A percentile compares a stretch with the other conserved stretches of the same genome.
Conservation (phyloP, 2,797 vertebrate species). For the Anas bahamensis region DNA sequence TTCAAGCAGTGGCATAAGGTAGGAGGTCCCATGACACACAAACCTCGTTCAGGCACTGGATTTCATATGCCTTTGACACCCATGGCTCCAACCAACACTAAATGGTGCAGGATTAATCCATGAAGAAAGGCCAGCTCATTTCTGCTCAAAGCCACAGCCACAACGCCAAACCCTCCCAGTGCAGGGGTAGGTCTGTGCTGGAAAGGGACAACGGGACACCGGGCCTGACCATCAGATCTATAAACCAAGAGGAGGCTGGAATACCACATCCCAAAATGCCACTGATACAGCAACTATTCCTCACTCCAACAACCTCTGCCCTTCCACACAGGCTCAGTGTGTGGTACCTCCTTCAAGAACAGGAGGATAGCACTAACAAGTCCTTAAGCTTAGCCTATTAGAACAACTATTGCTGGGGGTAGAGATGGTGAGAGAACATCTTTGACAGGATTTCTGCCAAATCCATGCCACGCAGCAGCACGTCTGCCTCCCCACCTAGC, state of each 20-base stretch:
- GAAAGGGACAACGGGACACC: not conserved
- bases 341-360: slow-evolving; percentile 5
- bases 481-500: slow-evolving; percentile 7
- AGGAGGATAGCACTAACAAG: not conserved
- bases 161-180: not conserved
- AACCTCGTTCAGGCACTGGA: not conserved
- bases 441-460: not conserved
- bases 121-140: not conserved
- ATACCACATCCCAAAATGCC: not conserved
- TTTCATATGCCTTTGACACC: not conserved
- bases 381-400: not conserved
- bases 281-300: not conserved
- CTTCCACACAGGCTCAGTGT: not conserved
- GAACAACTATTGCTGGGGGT: not conserved
- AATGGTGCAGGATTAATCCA: not conserved
- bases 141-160: not conserved
- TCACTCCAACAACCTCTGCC: not conserved
- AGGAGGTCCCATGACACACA: not conserved
- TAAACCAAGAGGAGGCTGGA: not conserved
- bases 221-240: not conserved
- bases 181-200: not conserved
- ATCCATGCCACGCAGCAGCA: not conserved
- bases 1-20: not conserved
- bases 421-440: not conserved
- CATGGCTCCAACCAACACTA: not conserved